Base-by-base conservation (phyloP, 2,797 vertebrate species). In the Gambelia wislizenii region DNA sequence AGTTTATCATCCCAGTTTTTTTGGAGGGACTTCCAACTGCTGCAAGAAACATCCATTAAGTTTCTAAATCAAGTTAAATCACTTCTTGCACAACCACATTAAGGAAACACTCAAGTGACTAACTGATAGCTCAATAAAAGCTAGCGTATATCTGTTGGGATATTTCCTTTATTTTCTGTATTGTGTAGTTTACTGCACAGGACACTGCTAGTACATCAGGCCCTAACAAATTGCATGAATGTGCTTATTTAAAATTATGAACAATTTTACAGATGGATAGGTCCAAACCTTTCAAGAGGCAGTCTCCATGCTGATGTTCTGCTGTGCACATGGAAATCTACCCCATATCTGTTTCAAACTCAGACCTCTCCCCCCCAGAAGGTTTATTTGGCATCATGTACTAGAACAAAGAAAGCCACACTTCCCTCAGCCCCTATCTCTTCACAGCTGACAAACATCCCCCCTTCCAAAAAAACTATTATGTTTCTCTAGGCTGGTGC, bases 11-110 rank as follows among this genome's bases (percentile, higher is more conserved):
- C 44, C 75, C 47, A 56, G 14, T 82, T 86, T 47, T 49, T n/a
- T 85, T 93, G 9, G 56, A 84, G 88, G 75, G 64, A 59, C 33
- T 82, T n/a, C 30, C 90, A 16, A 70, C 72, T 92, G 88, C 92
- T 90, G 93, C 93, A 94, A 90, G 89, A 82, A 92, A 75, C 0
- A 80, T 27, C 75, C 42, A 69, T 2, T 30, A 3, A 59, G 6
- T 25, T 77, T 75, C 61, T 47, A 75, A 75, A 22, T 47, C 25
- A 75, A 81, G 39, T 69, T 3, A 5, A 69, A n/a, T 47, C 20
- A 77, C 36, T 59, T 47, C 14, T 74, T 85, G 25, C 22, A 81
- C n/a, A 84, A 61, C 2, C 47, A 33, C n/a, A 25, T 20, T 22
- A 74, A 67, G 59, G 8, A 42, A 56, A n/a, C 14, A n/a, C 5